Percentiles rank a stretch among this genome's conserved stretches.
Conservation (phyloP, 2,888 invertebrate species). For the Drosophila falleni region DNA sequence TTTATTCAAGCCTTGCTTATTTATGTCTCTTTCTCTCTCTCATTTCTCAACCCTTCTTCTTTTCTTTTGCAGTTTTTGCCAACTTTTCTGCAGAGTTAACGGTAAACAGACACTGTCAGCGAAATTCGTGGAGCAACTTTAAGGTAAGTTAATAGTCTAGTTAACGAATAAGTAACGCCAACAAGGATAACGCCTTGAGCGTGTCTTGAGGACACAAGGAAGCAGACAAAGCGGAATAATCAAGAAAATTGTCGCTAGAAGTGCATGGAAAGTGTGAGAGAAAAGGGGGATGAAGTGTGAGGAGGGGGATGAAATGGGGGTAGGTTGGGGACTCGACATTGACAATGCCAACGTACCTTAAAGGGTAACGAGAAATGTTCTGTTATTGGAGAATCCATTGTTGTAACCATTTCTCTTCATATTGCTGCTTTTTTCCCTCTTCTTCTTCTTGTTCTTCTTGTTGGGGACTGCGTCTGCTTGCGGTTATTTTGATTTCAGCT, state of each 20-base stretch:
- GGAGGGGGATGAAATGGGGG: too few species aligned
- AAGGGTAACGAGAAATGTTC: neutral
- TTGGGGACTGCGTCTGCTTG: conserved; percentile 35
- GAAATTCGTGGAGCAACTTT: conserved; percentile 23
- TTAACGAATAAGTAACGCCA: neutral
- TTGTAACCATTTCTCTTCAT: conserved; percentile 1
- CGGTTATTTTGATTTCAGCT: conserved; percentile 62
- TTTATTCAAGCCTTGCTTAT: conserved; percentile 12
- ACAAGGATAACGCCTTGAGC: conserved; percentile 3
- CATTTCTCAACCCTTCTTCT: conserved; percentile 1
- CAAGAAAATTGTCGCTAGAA: conserved; percentile 19
- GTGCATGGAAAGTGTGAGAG: conserved; percentile 20
- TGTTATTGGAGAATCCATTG: conserved; percentile 12
- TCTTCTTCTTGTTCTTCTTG: neutral
- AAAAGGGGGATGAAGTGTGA: too few species aligned
- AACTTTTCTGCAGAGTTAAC: conserved; percentile 19
- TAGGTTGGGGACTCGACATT: conserved; percentile 19
- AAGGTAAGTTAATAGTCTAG: conserved; percentile 52
- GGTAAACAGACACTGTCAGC: conserved; percentile 22
- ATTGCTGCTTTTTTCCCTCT: neutral
- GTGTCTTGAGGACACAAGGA: neutral
- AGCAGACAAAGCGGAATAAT: conserved; percentile 1
- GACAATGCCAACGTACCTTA: conserved; percentile 50
- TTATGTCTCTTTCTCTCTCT: conserved; percentile 1
- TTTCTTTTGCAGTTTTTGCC: conserved; percentile 28